Conservation (phyloP, 2,888 invertebrate genomes). For the Drosophila macrospina region DNA sequence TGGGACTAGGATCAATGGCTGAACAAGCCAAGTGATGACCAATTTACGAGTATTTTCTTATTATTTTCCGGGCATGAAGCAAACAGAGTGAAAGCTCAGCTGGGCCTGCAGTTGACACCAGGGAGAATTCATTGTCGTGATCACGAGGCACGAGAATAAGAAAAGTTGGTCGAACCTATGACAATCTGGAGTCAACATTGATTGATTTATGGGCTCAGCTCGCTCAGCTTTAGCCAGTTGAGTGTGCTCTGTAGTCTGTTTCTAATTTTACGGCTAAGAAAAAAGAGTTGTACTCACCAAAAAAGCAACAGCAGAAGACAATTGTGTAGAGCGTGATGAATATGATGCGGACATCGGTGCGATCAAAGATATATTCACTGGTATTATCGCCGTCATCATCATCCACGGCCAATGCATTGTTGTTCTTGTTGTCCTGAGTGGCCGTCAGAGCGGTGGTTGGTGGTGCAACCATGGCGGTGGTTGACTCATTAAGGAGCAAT, state of each 20-base stretch:
- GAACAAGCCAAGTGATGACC: slow-evolving; percentile 10
- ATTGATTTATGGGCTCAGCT: slow-evolving; percentile 4
- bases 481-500: slow-evolving; percentile 54
- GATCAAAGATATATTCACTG: slow-evolving; percentile 91
- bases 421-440: neutral
- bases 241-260: neutral
- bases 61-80: neutral
- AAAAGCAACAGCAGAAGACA: slow-evolving; percentile 93
- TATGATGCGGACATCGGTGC: slow-evolving; percentile 90
- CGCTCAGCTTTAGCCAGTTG: neutral
- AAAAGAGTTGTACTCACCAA: slow-evolving; percentile 89
- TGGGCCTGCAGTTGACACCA: neutral
- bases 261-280: neutral
- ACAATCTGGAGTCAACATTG: neutral
- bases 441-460: slow-evolving; percentile 35
- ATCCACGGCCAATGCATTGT: slow-evolving; percentile 31
- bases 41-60: slow-evolving; percentile 17
- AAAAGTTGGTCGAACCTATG: neutral
- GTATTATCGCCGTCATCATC: slow-evolving; percentile 70
- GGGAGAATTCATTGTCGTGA: neutral
- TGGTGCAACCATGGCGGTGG: slow-evolving; percentile 23
- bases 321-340: slow-evolving; percentile 91
- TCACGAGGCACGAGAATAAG: neutral
- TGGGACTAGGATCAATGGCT: slow-evolving; percentile 8
- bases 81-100: neutral